Percentiles rank a stretch among this genome's conserved stretches.
Conservation (phyloP, 1,140 invertebrate species). For the Trigoniulus corallinus region DNA sequence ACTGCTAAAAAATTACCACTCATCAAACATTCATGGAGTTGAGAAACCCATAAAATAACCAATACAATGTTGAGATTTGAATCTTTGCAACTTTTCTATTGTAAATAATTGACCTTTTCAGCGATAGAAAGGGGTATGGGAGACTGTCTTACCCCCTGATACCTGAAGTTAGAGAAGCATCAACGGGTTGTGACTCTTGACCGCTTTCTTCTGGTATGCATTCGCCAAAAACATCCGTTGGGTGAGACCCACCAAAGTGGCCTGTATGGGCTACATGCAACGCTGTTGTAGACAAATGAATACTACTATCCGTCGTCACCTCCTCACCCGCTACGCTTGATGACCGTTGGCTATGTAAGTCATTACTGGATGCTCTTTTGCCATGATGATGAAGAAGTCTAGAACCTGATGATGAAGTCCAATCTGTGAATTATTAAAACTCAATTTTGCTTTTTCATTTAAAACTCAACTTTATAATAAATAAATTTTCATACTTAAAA, state of each 20-base stretch:
- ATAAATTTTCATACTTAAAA: neutral
- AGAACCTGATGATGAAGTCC: neutral
- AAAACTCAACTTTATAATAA: neutral
- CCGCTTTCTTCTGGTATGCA: neutral
- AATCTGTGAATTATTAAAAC: neutral
- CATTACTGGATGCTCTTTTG: neutral
- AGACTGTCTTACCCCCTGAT: conserved; percentile 10
- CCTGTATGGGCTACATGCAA: neutral
- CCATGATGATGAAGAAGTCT: neutral
- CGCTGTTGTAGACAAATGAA: neutral
- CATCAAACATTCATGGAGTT: neutral
- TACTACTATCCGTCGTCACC: neutral
- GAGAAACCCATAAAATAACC: neutral
- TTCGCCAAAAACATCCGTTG: conserved; percentile 6
- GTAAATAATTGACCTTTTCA: neutral
- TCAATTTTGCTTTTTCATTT: neutral
- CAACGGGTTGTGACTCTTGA: neutral
- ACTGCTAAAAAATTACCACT: neutral
- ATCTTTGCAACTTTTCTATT: neutral
- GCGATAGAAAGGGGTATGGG: neutral
- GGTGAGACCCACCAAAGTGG: conserved; percentile 8
- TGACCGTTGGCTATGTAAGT: neutral
- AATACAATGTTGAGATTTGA: neutral
- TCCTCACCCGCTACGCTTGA: neutral
- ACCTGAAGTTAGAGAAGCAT: conserved; percentile 7